phyloP scores from a whole-genome alignment of 1,140 invertebrate species.

The Orussus abietinus region DNA sequence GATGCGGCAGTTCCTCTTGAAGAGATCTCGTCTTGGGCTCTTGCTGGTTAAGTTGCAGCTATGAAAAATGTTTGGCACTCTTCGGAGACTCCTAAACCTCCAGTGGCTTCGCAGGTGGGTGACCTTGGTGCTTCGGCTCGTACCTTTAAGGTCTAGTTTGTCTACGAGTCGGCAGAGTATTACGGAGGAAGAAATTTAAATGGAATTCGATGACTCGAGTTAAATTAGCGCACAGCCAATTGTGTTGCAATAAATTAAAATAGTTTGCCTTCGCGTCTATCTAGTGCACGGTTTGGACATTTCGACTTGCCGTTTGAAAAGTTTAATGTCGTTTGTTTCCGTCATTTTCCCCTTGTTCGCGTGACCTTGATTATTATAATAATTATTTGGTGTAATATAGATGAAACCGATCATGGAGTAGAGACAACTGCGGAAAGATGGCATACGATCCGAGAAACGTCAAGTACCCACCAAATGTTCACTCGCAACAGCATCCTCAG shows the following conservation, averaged over 20 bases:
- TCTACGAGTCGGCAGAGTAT: too few relatives aligned
- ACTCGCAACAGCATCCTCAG: slow-evolving; percentile 27
- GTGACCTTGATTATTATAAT: background rate
- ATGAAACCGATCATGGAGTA: slow-evolving; percentile 12
- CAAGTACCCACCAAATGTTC: slow-evolving; percentile 36
- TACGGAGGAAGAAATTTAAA: too few relatives aligned
- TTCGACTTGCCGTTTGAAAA: background rate
- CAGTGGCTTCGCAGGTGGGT: too few relatives aligned
- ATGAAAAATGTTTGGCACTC: too few relatives aligned
- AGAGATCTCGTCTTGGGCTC: too few relatives aligned
- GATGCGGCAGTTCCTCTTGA: too few relatives aligned
- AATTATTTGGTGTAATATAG: slow-evolving; percentile 21
- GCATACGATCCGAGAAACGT: slow-evolving; percentile 39
- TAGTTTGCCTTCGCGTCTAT: slow-evolving; percentile 4
- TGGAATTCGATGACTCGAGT: too few relatives aligned
- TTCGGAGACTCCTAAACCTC: too few relatives aligned
- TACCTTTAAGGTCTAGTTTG: too few relatives aligned
- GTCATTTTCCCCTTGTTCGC: background rate
- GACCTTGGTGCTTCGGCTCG: too few relatives aligned
- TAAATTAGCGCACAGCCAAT: too few relatives aligned
- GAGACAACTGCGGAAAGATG: slow-evolving; percentile 30
- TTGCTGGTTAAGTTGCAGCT: too few relatives aligned
- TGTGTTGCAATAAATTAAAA: background rate
- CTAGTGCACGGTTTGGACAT: background rate
- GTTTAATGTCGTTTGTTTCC: background rate